Conservation (phyloP, 2,888 invertebrate species). For the Cyrtodaria siliqua region DNA sequence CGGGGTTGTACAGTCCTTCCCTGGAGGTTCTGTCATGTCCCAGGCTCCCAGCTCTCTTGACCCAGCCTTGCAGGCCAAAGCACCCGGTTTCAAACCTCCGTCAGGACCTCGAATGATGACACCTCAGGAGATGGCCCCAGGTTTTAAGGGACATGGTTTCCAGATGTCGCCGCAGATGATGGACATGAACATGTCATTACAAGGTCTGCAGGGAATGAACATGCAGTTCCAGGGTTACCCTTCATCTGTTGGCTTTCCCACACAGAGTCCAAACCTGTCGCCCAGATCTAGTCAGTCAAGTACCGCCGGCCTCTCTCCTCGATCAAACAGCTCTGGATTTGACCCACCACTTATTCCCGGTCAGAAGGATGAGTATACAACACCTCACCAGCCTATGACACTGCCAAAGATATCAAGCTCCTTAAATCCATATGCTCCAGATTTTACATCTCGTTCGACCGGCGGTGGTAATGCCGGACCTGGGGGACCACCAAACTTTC, state of each 20-base stretch:
- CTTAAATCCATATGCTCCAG: constrained; percentile 93
- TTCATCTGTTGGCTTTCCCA: constrained; percentile 42
- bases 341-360: constrained; percentile 49
- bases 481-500: constrained; percentile 43
- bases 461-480: constrained; percentile 19
- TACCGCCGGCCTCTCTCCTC: constrained; percentile 58
- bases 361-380: constrained; percentile 83
- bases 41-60: constrained; percentile 72
- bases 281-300: constrained; percentile 73
- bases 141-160: constrained; percentile 31
- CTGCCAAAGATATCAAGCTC: constrained; percentile 87
- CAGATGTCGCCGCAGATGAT: constrained; percentile 50
- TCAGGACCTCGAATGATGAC: constrained; percentile 61
- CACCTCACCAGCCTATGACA: constrained; percentile 84
- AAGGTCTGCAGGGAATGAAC: constrained; percentile 18
- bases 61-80: constrained; percentile 84
- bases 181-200: constrained; percentile 48
- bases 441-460: constrained; percentile 88
- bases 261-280: constrained; percentile 82
- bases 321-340: constrained; percentile 62
- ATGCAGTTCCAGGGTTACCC: constrained; percentile 21
- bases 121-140: constrained; percentile 60
- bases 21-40: constrained; percentile 57
- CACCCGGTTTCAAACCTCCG: constrained; percentile 84
- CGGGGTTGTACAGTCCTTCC: constrained; percentile 86